phyloP scores from a whole-genome alignment of 2,113 vertebrate species.

The Nothobranchius furzeri region DNA sequence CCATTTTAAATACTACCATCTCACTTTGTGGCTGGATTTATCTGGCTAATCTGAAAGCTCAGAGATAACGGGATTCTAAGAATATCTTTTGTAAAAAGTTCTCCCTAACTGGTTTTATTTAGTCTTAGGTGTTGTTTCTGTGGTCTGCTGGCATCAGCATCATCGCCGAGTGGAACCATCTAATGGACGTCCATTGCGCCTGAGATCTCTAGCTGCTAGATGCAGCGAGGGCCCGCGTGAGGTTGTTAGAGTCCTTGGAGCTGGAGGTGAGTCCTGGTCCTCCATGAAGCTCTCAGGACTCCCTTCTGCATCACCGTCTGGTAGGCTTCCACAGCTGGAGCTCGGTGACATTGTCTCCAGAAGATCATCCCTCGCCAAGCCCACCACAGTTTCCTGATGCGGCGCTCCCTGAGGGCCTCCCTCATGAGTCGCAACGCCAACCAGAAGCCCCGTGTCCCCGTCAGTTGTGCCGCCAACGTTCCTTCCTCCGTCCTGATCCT shows the following conservation, averaged over 20 bases:
- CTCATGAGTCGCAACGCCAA: slow-evolving; percentile 77
- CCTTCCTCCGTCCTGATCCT: slow-evolving; percentile 90
- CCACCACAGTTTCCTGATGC: slow-evolving; percentile 80
- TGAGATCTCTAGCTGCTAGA: slow-evolving; percentile 76
- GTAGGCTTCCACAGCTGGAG: slow-evolving; percentile 91
- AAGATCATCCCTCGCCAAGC: slow-evolving; percentile 87
- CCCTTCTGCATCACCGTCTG: slow-evolving; percentile 89
- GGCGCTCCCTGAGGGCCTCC: slow-evolving; percentile 80
- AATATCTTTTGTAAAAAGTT: slow-evolving; percentile 22
- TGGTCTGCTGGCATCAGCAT: slow-evolving; percentile 69
- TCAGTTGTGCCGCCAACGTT: slow-evolving; percentile 84
- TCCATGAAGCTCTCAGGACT: slow-evolving; percentile 94
- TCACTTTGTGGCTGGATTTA: slow-evolving; percentile 19
- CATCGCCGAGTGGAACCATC: slow-evolving; percentile 87
- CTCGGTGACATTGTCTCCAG: slow-evolving; percentile 91
- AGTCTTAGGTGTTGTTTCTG: slow-evolving; percentile 24
- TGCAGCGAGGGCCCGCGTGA: slow-evolving; percentile 75
- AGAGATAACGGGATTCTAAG: slow-evolving; percentile 43
- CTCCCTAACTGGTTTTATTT: slow-evolving; percentile 21
- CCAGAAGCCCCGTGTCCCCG: slow-evolving; percentile 81
- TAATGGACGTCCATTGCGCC: slow-evolving; percentile 84
- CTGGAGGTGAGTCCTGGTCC: slow-evolving; percentile 77
- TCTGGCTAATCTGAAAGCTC: slow-evolving; percentile 36
- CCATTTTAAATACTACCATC: slow-evolving; percentile 28
- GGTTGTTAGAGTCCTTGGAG: slow-evolving; percentile 73